Evolutionary conservation across 1,140 invertebrate species (phyloP), one percentile per base, ranked within the genome.

Genomic region (Sipha flava): DNA sequence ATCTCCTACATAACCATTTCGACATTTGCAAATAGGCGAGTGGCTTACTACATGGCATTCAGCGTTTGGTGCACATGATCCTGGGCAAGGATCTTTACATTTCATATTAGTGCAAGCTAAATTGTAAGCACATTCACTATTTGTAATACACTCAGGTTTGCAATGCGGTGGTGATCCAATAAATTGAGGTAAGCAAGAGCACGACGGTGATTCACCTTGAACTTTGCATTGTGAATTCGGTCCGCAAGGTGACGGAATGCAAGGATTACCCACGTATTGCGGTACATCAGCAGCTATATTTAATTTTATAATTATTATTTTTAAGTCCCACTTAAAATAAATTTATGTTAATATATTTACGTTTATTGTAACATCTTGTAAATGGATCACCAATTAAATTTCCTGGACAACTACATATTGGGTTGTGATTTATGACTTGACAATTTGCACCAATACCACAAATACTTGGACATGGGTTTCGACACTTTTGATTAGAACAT

Each of bases 401-500:
- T 37, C 85, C 82, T 18, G 86, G 85, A 82, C 89, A 90, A 3
- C 85, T 86, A 81, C 90, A 91, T 79, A 86, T 84, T 52, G 90
- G 88, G 12, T 84, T 87, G 81, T 90, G 89, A 83, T 88, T 89
- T 23, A 88, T 83, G 9, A 89, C 87, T 81, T 81, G 85, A 82
- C 90, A 91, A 9, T 85, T 82, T 31, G 92, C 89, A 82, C 89
- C 89, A 40, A 85, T 84, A 62, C 92, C 92, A 85, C 92, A 93
- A 21, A 91, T 89, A 49, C 91, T 90, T 64, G 88, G 86, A 84
- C 92, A 93, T 26, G 92, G 91, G 84, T 92, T 89, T 83, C 87
- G 86, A 85, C 92, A 93, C 85, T 91, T 92, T 83, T 90, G 87
- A 82, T 89, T 88, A 40, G 92, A 89, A 85, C 91, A 95, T 49